Evolutionary conservation across 64 coral and sea anemone genomes (phyloP).

Genomic region (Trachythela sp.): DNA sequence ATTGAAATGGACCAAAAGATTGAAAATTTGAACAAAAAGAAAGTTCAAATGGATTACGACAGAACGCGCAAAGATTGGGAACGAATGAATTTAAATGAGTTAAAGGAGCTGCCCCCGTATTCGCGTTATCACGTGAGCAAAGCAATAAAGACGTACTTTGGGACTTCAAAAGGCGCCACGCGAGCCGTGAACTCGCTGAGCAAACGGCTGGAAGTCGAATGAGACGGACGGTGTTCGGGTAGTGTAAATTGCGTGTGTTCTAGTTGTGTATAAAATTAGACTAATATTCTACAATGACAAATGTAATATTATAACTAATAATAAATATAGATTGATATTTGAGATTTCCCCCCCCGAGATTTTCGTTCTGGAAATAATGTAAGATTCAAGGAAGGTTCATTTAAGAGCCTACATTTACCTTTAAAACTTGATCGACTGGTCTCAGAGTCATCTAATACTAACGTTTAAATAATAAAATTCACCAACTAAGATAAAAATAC

Average conservation of each 20-base stretch:
- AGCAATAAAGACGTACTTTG: slow-evolving; percentile 80
- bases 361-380: too few relatives aligned
- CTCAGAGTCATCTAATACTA: too few relatives aligned
- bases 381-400: too few relatives aligned
- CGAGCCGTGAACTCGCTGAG: slow-evolving; percentile 68
- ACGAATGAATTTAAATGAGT: slow-evolving; percentile 84
- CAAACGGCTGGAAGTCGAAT: slow-evolving; percentile 54
- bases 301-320: background rate
- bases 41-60: slow-evolving; percentile 68
- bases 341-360: too few relatives aligned
- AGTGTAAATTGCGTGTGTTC: background rate
- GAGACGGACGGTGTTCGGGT: background rate
- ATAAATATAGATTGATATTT: too few relatives aligned
- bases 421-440: too few relatives aligned
- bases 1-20: slow-evolving; percentile 51
- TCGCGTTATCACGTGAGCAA: slow-evolving; percentile 85
- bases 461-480: too few relatives aligned
- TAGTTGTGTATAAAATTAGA: background rate
- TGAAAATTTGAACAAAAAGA: slow-evolving; percentile 57
- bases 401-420: too few relatives aligned
- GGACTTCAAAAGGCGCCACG: slow-evolving; percentile 71
- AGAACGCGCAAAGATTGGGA: slow-evolving; percentile 92
- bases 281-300: too few relatives aligned
- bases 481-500: too few relatives aligned
- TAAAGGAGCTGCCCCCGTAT: slow-evolving; percentile 68